Evolutionary conservation across 2,888 invertebrate genomes (phyloP), one percentile per base, ranked within the genome.

Genomic region (Aspidiotus destructor): DNA sequence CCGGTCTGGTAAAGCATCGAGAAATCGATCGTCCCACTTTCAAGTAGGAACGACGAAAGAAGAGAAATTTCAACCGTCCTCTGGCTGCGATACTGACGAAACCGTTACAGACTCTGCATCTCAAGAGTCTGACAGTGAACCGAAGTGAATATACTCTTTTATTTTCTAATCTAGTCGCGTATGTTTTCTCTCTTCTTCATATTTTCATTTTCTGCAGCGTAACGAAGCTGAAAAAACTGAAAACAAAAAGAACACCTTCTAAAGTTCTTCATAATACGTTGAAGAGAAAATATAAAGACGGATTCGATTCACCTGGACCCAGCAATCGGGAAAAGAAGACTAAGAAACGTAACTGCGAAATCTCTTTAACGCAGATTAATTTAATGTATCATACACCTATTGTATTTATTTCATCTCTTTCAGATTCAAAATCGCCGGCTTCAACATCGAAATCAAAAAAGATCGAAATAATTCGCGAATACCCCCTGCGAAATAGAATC

Each of bases 401-500:
- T 28, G 28, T 28, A 28, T 28, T 5, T 28, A 5, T 28, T 1
- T 28, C 28, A 5, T 28, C 5, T 28, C 28, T 28, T 28, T 1
- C 5, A 28, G 28, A 28, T 28, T 28, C 28, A 28, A 48, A 48
- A 11, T n/a, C 10, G 48, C n/a, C 48, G 48, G 48, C 48, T 48
- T 11, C 61, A 53, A 10, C 62, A 28, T 15, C 52, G 40, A n/a
- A 7, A n/a, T 40, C 53, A 10, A 63, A 41, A 28, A 54, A 63
- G 53, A n/a, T 28, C 13, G 44, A 58, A 58, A 41, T 65, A 48
- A 55, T 65, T 9, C 42, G 65, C 17, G 70, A 70, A 15, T 71
- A 71, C 69, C 69, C 71, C 10, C 61, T 71, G 41, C 69, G 71
- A 52, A 71, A 70, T 63, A 57, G 65, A 48, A 65, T 65, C 57